Evolutionary conservation across 2,888 invertebrate genomes (phyloP).

Genomic region (Trissoscelio sp.): DNA sequence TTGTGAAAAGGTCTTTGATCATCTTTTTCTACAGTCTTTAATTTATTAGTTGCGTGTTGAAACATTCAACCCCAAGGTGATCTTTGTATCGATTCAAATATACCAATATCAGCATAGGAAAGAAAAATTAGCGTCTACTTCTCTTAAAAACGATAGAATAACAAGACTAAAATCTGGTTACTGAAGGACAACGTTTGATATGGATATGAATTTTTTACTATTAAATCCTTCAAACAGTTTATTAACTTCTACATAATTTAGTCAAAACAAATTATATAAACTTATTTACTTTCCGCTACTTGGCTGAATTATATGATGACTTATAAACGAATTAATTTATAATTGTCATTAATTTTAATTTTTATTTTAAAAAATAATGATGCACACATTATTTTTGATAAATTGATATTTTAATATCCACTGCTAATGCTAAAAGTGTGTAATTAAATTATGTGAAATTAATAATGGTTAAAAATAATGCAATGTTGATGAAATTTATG

Average conservation of each 20-base stretch:
- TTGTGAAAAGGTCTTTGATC: not conserved
- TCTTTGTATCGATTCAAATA: conserved; percentile 3
- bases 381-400: too few relatives aligned
- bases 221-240: conserved; percentile 21
- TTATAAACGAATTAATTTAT: not conserved
- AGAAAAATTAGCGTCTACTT: conserved; percentile 24
- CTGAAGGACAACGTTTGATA: conserved; percentile 40
- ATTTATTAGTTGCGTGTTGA: conserved; percentile 1
- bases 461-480: too few relatives aligned
- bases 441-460: not conserved
- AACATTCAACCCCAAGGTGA: conserved; percentile 39
- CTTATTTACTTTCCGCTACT: not conserved
- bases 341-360: too few relatives aligned
- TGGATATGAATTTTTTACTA: conserved; percentile 43
- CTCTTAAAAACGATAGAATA: conserved; percentile 10
- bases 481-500: not conserved
- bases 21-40: not conserved
- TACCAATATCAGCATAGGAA: conserved; percentile 4
- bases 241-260: conserved; percentile 3
- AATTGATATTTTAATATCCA: too few relatives aligned
- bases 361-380: too few relatives aligned
- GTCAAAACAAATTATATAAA: not conserved
- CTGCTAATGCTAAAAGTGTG: not conserved
- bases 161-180: conserved; percentile 23
- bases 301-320: conserved; percentile 2